Evolutionary conservation across 1,140 invertebrate species (phyloP).

Genomic region (Listronotus oregonensis): DNA sequence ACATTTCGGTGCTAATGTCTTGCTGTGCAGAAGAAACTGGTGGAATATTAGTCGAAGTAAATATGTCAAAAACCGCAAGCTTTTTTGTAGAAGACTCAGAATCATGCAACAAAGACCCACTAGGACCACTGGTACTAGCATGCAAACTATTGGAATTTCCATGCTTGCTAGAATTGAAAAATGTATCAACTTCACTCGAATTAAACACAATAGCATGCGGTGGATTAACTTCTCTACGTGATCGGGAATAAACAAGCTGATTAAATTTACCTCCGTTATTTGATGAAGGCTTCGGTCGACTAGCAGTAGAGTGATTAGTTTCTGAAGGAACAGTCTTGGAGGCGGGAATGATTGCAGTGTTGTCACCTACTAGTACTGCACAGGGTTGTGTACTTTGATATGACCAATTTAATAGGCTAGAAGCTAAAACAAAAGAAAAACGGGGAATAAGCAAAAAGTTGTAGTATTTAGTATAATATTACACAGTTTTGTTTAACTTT

Average conservation of each 20-base stretch:
- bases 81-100: slow-evolving; percentile 4
- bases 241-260: slow-evolving; percentile 43
- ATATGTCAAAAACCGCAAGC: slow-evolving; percentile 13
- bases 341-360: slow-evolving; percentile 65
- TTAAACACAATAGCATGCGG: slow-evolving; percentile 49
- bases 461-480: neutral
- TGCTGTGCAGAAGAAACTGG: neutral
- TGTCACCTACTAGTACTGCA: slow-evolving; percentile 79
- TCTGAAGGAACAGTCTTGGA: slow-evolving; percentile 67
- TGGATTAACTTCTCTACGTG: slow-evolving; percentile 51
- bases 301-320: slow-evolving; percentile 65
- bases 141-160: slow-evolving; percentile 43
- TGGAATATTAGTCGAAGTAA: slow-evolving; percentile 27
- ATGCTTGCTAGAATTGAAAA: slow-evolving; percentile 24
- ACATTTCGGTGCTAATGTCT: neutral
- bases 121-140: slow-evolving; percentile 41
- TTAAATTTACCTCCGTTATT: slow-evolving; percentile 65
- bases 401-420: slow-evolving; percentile 80
- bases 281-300: slow-evolving; percentile 57
- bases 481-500: neutral
- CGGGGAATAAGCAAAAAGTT: neutral
- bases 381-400: slow-evolving; percentile 79
- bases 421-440: slow-evolving; percentile 63
- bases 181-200: slow-evolving; percentile 16
- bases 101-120: slow-evolving; percentile 35